These are phyloP conservation scores for Marronus borbonicus DNA, from an alignment of 2,888 invertebrate genomes.

Conservation along the genomic window DNA sequence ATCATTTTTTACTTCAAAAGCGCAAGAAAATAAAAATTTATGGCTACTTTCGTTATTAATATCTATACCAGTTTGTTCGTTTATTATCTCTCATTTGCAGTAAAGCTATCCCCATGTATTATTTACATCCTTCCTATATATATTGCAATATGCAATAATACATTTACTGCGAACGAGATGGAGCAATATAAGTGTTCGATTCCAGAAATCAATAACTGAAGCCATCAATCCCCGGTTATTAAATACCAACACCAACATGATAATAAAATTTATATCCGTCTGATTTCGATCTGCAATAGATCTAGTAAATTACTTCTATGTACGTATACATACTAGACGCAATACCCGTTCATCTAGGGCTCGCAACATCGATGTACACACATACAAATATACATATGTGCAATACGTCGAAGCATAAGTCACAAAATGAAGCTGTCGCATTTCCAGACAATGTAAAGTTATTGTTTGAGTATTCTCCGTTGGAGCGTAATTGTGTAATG, in stretches of 20 bases:
- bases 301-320: not conserved
- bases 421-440: constrained; percentile 32
- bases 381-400: not conserved
- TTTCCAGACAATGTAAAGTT: constrained; percentile 27
- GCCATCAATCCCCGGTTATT: not conserved
- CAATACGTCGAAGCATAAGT: constrained; percentile 1
- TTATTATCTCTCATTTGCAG: too few relatives aligned
- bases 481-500: constrained; percentile 39
- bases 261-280: not conserved
- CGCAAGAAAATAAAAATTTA: too few relatives aligned
- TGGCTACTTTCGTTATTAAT: too few relatives aligned
- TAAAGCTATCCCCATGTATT: too few relatives aligned
- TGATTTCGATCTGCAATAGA: not conserved
- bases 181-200: not conserved
- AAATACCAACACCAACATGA: not conserved
- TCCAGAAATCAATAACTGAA: not conserved
- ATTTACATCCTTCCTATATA: too few relatives aligned
- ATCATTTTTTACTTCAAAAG: too few relatives aligned
- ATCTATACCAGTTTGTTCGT: too few relatives aligned
- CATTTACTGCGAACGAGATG: not conserved
- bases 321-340: not conserved
- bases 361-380: not conserved
- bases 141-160: not conserved
- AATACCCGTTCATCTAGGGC: too few relatives aligned
- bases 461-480: constrained; percentile 20